phyloP scores from a whole-genome alignment of 2,888 invertebrate species.

The Cheilosia vulpina region DNA sequence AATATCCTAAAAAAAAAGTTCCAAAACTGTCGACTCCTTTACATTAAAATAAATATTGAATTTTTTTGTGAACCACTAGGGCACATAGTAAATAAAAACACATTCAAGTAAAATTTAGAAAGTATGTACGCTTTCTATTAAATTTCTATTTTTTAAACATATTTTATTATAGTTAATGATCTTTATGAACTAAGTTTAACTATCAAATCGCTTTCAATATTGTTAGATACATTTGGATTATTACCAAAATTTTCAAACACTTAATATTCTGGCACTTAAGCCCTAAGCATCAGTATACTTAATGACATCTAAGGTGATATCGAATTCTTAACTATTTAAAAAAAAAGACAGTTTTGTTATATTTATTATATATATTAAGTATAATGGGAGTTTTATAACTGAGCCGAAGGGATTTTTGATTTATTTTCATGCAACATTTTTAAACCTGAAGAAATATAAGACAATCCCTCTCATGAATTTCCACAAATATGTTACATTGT shows the following conservation, averaged over 20 bases:
- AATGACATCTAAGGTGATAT: constrained; percentile 38
- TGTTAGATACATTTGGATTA: not conserved
- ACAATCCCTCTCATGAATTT: not conserved
- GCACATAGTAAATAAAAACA: constrained; percentile 35
- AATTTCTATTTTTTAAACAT: constrained; percentile 31
- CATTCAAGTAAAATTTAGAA: constrained; percentile 32
- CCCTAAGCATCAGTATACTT: constrained; percentile 12
- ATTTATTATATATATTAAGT: too few species aligned
- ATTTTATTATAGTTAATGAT: constrained; percentile 4
- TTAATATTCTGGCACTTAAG: constrained; percentile 26
- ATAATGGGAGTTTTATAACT: too few species aligned
- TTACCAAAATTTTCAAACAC: constrained; percentile 13
- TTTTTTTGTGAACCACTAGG: constrained; percentile 28
- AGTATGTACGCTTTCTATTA: not conserved
- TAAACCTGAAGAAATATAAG: not conserved
- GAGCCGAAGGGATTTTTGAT: too few species aligned
- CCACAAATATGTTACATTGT: not conserved
- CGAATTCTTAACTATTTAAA: constrained; percentile 33
- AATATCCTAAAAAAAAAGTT: constrained; percentile 27
- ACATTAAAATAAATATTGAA: constrained; percentile 12
- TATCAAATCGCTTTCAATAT: constrained; percentile 3
- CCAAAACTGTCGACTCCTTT: not conserved
- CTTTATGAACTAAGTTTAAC: constrained; percentile 13
- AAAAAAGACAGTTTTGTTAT: not conserved
- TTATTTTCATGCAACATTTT: not conserved